Evolutionary conservation across 2,888 invertebrate genomes (phyloP), one percentile per base, ranked within the genome.

Genomic region (Brenthis hecate): DNA sequence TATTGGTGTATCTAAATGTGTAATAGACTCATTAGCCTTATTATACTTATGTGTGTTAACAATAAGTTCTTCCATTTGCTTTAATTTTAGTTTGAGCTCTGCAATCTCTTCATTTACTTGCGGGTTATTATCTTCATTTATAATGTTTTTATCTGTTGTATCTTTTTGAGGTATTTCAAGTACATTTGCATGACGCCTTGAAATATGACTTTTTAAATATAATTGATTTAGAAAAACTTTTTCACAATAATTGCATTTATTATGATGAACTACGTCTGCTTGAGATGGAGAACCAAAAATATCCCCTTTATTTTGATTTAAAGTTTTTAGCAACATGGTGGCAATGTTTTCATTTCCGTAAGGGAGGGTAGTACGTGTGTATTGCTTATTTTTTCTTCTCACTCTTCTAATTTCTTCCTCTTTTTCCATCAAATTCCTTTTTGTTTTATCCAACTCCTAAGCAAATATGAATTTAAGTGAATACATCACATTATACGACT

Each of bases 211-310:
- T 80, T 92, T 93, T 69, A 95, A 88, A 81, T 94, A 96, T 68
- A 94, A 91, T 77, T 95, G 94, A 72, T 95, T 94, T 60, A 95
- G 84, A 80, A 96, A 96, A 11, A 94, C 93, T 85, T 96, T 96
- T n/a, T 94, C 93, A 77, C 96, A 96, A 78, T 94, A 92, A 53
- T 85, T 88, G 77, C 96, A 96, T 90, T 95, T 93, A 72, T 92
- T 92, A 71, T 91, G 91, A 68, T 93, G 94, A 54, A 85, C 76
- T 36, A 81, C 78, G 61, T 87, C 86, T 60, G 76, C 73, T 63
- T 84, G 83, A 1, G 85, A 80, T 36, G 85, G 79, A 16, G 85
- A 77, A 19, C 82, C 81, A 73, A 88, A 86, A 64, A 89, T 78
- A 57, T 92, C 88, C 19, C 82, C 80, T 78, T 88, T 89, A 56